These are phyloP conservation scores for Manacus vitellinus DNA, from an alignment of 2,113 vertebrate species.

Conservation along the genomic window DNA sequence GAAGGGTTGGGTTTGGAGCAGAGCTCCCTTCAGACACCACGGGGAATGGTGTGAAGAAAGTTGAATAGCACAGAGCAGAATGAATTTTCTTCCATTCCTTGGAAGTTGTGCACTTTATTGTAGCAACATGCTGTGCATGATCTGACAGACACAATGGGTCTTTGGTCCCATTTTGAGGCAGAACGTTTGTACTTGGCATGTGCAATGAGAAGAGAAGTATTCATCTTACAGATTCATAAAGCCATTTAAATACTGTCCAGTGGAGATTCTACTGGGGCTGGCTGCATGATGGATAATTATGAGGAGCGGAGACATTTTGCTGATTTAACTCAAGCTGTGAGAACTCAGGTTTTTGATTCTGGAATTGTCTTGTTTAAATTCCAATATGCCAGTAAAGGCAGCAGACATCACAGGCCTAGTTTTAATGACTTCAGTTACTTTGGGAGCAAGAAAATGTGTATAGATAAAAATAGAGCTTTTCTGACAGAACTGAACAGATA, in stretches of 20 bases:
- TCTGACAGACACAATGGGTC: neutral
- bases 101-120: neutral
- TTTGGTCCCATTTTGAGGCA: neutral
- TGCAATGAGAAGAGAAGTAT: neutral
- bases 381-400: neutral
- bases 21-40: neutral
- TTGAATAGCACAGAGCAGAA: neutral
- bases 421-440: slow-evolving; percentile 18
- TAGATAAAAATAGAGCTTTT: neutral
- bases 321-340: slow-evolving; percentile 18
- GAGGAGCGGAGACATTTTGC: neutral
- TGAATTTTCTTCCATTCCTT: neutral
- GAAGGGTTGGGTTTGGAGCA: neutral
- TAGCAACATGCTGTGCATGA: neutral
- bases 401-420: neutral
- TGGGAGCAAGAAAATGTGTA: neutral
- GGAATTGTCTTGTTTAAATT: neutral
- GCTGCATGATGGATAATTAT: neutral
- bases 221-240: neutral
- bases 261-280: neutral
- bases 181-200: neutral
- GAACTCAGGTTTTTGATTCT: neutral
- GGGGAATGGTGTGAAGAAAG: neutral
- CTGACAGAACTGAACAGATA: neutral
- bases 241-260: neutral